These are phyloP conservation scores for Anoplius nigerrimus DNA, from an alignment of 2,888 invertebrate species.

Conservation along the genomic window DNA sequence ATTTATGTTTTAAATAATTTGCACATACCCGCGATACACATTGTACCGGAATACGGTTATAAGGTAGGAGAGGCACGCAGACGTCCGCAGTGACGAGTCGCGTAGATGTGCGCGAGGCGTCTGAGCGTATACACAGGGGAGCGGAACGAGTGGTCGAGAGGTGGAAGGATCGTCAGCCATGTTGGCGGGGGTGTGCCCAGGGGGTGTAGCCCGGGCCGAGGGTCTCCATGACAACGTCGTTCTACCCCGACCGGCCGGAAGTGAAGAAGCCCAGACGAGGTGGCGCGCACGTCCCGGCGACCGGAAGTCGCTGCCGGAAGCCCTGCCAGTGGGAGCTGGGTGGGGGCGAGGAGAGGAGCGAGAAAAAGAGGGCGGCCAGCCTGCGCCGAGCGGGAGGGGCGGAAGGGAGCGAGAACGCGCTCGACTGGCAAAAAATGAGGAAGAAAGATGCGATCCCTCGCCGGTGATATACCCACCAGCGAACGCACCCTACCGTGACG, in stretches of 20 bases:
- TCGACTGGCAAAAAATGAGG: constrained; percentile 49
- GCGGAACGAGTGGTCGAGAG: background rate
- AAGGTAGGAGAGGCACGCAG: constrained; percentile 27
- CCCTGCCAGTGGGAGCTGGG: constrained; percentile 18
- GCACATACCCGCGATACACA: constrained; percentile 19
- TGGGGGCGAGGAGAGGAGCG: constrained; percentile 7
- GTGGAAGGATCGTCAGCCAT: constrained; percentile 53
- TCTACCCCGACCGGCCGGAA: constrained; percentile 60
- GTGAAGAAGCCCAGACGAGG: constrained; percentile 40
- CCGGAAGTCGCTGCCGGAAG: constrained; percentile 58
- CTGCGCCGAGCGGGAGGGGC: too few relatives aligned
- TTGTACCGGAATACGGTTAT: constrained; percentile 24
- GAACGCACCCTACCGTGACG: constrained; percentile 58
- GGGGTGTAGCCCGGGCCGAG: constrained; percentile 59
- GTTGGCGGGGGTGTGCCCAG: constrained; percentile 62
- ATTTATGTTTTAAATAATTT: too few relatives aligned
- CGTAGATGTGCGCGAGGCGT: background rate
- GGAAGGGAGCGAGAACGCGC: constrained; percentile 6
- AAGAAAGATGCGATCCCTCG: constrained; percentile 53
- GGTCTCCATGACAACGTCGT: constrained; percentile 67
- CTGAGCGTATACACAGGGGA: background rate
- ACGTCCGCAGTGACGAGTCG: background rate
- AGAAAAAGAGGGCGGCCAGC: constrained; percentile 8
- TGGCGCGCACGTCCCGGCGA: constrained; percentile 50
- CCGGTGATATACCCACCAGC: constrained; percentile 47